Base-by-base conservation (phyloP, 2,888 invertebrate genomes). In the Eupithecia subfuscata region DNA sequence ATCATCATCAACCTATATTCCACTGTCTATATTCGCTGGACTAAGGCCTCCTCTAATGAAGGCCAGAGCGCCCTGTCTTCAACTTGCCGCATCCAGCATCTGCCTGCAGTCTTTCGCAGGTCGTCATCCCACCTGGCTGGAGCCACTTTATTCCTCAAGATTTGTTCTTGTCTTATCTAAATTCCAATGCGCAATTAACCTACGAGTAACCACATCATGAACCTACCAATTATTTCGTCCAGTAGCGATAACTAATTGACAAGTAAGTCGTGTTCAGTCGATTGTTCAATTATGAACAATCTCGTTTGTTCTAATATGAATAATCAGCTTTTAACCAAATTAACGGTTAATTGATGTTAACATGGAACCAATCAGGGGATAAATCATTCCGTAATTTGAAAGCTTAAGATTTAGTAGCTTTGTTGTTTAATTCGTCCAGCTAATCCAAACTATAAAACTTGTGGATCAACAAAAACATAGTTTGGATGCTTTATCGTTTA, bases 161-260 rank as follows among this genome's bases (percentile, higher is more conserved):
- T 40, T 40, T 11, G 9, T 40, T 40, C 40, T 40, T 9, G 40
- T 40, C 12, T 43, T 1, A 43, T 43, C 18, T 56, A 22, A 56
- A 3, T 22, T 56, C 52, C n/a, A 56, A 56, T 56, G 52, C 9
- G n/a, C 52, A 56, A 56, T n/a, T n/a, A 5, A 0, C 18, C 48
- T 48, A 22, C 9, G 52, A 56, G 9, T 56, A 22, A 5, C 1
- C 52, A 22, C 11, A 68, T 71, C 63, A 68, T 34, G 60, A n/a
- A 52, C 40, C 30, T 45, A 67, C 60, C 71, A 77, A 77, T 77
- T 69, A 77, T 70, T 71, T 76, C 71, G 76, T 74, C 45, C 69
- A 60, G 69, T 14, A 25, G 77, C 74, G 74, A 74, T 76, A 73
- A 67, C 77, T 72, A 77, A 77, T 77, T 77, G 77, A 77, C 77